Percentiles rank a stretch among this genome's conserved stretches.
phyloP scores from a whole-genome alignment of 2,797 vertebrate genomes.

The Smutsia gigantea region DNA sequence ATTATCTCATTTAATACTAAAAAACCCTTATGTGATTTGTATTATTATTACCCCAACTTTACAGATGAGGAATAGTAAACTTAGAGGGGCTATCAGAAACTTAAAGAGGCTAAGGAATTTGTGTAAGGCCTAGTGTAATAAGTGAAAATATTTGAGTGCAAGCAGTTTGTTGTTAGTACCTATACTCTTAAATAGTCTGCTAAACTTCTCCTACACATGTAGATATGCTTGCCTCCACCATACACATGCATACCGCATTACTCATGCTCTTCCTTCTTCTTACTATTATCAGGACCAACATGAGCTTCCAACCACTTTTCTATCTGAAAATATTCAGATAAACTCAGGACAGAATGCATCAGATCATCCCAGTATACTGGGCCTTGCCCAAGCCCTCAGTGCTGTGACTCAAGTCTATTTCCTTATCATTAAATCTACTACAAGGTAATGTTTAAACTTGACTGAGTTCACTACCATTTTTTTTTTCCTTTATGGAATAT shows the following conservation, averaged over 20 bases:
- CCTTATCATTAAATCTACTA: not conserved
- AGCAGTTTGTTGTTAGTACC: not conserved
- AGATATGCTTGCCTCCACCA: fast-evolving
- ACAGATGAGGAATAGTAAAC: not conserved
- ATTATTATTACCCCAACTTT: not conserved
- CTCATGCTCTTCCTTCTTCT: not conserved
- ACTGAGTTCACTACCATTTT: not conserved
- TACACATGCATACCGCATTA: not conserved
- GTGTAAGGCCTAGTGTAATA: not conserved
- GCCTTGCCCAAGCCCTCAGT: not conserved
- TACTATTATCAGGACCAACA: not conserved
- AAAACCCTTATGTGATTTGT: not conserved
- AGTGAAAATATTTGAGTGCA: not conserved
- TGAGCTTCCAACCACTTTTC: not conserved
- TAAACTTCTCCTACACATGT: not conserved
- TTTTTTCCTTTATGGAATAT: conserved; percentile 57
- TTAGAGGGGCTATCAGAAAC: not conserved
- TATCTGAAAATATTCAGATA: not conserved
- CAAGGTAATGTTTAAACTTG: not conserved
- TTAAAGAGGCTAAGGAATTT: not conserved
- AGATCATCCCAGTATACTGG: not conserved
- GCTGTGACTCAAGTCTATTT: not conserved
- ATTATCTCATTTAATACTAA: not conserved
- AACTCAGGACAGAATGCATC: not conserved
- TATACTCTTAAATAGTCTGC: not conserved